phyloP scores from a whole-genome alignment of 2,797 vertebrate species.

The Hirundo rustica region DNA sequence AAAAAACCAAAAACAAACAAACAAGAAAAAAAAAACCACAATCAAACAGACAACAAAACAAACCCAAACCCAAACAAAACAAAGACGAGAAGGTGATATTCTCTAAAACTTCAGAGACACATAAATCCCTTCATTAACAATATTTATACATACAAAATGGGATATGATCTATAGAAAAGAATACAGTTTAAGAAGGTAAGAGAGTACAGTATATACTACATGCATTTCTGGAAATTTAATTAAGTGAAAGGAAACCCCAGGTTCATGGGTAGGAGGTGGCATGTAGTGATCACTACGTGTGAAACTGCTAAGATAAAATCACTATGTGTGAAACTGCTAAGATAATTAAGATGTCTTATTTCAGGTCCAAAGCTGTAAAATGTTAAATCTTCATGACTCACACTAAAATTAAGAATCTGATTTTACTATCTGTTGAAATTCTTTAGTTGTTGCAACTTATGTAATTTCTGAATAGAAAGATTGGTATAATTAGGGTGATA shows the following conservation, averaged over 20 bases:
- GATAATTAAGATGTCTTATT: conserved; percentile 13
- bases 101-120: neutral
- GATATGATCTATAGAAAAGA: neutral
- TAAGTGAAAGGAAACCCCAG: neutral
- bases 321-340: neutral
- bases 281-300: neutral
- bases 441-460: neutral
- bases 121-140: neutral
- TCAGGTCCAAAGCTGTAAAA: neutral
- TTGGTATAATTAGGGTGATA: neutral
- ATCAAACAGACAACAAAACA: neutral
- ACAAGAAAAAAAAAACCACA: neutral
- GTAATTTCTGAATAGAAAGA: neutral
- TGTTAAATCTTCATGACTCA: neutral
- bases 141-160: neutral
- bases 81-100: neutral
- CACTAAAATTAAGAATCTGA: neutral
- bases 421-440: neutral
- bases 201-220: neutral
- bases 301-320: conserved; percentile 9
- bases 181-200: neutral
- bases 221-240: neutral
- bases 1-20: neutral
- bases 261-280: neutral
- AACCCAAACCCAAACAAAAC: neutral